These are phyloP conservation scores for Brachionichthys hirsutus DNA, from an alignment of 2,113 vertebrate genomes.

Conservation along the genomic window DNA sequence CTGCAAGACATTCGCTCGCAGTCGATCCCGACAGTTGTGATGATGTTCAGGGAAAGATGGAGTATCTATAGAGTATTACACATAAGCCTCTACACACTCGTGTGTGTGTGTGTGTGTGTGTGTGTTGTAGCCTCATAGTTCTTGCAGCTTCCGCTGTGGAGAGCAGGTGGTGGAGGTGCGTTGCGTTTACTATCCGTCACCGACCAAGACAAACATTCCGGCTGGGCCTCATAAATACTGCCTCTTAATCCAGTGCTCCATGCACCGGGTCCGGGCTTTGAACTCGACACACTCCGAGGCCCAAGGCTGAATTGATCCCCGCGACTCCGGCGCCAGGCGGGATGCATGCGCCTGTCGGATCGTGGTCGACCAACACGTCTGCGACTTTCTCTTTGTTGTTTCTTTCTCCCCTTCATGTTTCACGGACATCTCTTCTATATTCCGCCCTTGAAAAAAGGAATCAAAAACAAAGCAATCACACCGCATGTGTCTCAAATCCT, in stretches of 20 bases:
- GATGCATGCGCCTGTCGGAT: conserved; percentile 46
- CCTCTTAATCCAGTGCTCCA: conserved; percentile 63
- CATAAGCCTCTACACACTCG: background rate
- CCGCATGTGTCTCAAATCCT: background rate
- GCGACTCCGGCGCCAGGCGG: conserved; percentile 26
- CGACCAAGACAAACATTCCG: conserved; percentile 56
- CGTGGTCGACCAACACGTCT: conserved; percentile 29
- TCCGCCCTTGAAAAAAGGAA: background rate
- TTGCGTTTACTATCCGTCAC: conserved; percentile 54
- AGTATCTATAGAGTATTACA: background rate
- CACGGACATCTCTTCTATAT: conserved; percentile 2
- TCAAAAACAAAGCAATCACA: background rate
- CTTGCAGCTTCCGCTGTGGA: conserved; percentile 40
- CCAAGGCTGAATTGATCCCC: conserved; percentile 63
- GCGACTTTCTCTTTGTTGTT: conserved; percentile 12
- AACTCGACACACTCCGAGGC: conserved; percentile 41
- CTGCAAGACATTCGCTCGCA: too few relatives aligned
- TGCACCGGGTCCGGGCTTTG: conserved; percentile 49
- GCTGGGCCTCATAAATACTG: conserved; percentile 59
- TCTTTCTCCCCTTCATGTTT: conserved; percentile 12
- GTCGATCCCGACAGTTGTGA: too few relatives aligned
- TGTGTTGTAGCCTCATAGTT: conserved; percentile 1
- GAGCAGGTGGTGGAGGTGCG: conserved; percentile 56
- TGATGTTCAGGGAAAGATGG: too few relatives aligned
- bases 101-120: conserved; percentile 7